Base-by-base conservation (phyloP, 1,140 invertebrate species). In the Amphibalanus amphitrite region DNA sequence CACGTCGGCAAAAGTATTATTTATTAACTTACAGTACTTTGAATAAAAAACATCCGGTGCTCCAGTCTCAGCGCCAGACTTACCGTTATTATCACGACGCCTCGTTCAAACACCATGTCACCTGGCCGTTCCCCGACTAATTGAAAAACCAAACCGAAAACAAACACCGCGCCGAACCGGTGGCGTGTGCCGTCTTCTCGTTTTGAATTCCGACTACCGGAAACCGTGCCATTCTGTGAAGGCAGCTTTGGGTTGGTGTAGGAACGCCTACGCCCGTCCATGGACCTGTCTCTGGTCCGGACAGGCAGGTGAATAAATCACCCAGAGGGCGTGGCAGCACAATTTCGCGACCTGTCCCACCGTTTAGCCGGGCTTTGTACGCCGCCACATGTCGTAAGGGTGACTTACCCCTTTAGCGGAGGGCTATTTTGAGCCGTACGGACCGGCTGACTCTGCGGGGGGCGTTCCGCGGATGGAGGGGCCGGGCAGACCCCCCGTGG, bases 301-400 rank as follows among this genome's bases (percentile, higher is more conserved):
- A 3, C 47, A 17, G 10, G 1, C 33, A 38, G 33, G 33, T 38
- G 47, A 13, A 23, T 59, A 59, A 59, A 59, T 59, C 47, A 59
- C 47, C 47, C 10, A 1, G 47, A 23, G 47, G 47, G 47, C 47
- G 47, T 59, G 47, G 47, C 47, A 3, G 47, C 47, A 13, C 47
- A 59, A 59, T 59, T 59, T 59, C 47, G 47, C 47, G 47, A 59
- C 47, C 47, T 59, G 47, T 59, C 47, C 47, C 47, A 59, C 47
- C 47, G 47, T 59, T 59, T 59, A 59, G 47, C 47, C 47, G 6
- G 13, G 47, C 17, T 13, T 59, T 59, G 47, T 59, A 1, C 6
- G 20, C 47, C 20, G 13, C 17, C 20, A 23, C 13, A 13, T 1
- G 47, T 20, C 13, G 20, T 23, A 59, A 1, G 20, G 47, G 47